Base-by-base conservation (phyloP, 2,113 vertebrate genomes). In the Tachycineta bicolor region DNA sequence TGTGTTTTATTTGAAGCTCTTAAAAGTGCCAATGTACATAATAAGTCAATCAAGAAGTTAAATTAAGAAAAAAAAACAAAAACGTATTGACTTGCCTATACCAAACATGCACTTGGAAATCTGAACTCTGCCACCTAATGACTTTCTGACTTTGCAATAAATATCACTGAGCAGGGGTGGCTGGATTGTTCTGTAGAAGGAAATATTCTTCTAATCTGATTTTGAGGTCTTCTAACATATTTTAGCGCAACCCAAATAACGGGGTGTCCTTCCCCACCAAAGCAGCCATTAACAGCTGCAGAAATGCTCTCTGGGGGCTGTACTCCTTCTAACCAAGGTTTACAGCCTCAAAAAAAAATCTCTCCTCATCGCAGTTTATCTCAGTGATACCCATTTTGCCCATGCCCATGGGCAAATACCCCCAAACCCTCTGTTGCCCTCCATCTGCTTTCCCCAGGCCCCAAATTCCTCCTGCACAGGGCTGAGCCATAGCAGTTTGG, bases 31-130 rank as follows among this genome's bases (percentile, higher is more conserved):
- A 98, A 96, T 95, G 96, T 95, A 96, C 97, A 96, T 97, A 96
- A 96, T 97, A 98, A 98, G 97, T 98, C 98, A 97, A 97, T 98
- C 97, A 96, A 97, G 95, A 98, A 98, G 95, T 98, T 98, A 98
- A 98, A 98, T 97, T 98, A 98, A 98, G 94, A 97, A 98, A 97
- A 98, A 90, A 97, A 96, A 39, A n/a, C 90, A 89, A 84, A 89
- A 95, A 25, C 80, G 59, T 76, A 84, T 86, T 95, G 90, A 93
- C 94, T 96, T 93, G 53, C 92, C 65, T 97, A 43, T 56, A 90
- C 63, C 75, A 89, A 95, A 83, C 93, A 56, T 55, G 64, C 85
- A 83, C 83, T 97, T 77, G 67, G 94, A 98, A 97, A 87, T 97
- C 89, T 75, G 92, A 94, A 92, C 86, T 91, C 92, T 37, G 24